These are phyloP conservation scores for Triops cancriformis DNA, from an alignment of 1,140 invertebrate species.

Conservation along the genomic window DNA sequence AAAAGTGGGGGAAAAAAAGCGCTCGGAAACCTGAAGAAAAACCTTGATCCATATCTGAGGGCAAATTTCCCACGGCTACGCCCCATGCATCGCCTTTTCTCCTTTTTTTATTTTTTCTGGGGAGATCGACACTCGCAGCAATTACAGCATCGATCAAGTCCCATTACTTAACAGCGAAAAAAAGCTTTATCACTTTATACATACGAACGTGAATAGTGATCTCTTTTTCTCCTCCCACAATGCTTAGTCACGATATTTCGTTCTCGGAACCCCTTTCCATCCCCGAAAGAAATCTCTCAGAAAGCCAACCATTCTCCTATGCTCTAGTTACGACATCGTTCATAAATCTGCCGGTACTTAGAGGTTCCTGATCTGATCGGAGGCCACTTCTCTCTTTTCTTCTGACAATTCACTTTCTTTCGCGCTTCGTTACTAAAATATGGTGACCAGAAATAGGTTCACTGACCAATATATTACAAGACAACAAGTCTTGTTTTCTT, in stretches of 20 bases:
- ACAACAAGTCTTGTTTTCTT: too few species aligned
- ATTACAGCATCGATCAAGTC: not conserved
- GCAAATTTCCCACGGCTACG: conserved; percentile 4
- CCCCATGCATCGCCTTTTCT: not conserved
- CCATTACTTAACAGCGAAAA: not conserved
- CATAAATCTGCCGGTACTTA: not conserved
- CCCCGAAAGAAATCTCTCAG: not conserved
- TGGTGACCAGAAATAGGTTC: too few species aligned
- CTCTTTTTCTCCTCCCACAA: not conserved
- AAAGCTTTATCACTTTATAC: not conserved
- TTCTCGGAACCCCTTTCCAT: too few species aligned
- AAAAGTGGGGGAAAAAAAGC: not conserved
- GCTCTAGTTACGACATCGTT: not conserved
- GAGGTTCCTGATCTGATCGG: not conserved
- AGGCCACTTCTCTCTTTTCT: too few species aligned
- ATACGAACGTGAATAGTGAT: not conserved
- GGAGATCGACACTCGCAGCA: not conserved
- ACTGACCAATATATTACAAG: too few species aligned
- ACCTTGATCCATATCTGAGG: not conserved
- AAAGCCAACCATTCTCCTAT: not conserved
- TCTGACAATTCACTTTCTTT: too few species aligned
- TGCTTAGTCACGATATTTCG: not conserved
- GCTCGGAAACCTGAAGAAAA: not conserved
- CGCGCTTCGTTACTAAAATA: too few species aligned
- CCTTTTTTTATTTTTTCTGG: not conserved